Conservation (phyloP, 1,140 invertebrate genomes). For the Lepidurus couesii region DNA sequence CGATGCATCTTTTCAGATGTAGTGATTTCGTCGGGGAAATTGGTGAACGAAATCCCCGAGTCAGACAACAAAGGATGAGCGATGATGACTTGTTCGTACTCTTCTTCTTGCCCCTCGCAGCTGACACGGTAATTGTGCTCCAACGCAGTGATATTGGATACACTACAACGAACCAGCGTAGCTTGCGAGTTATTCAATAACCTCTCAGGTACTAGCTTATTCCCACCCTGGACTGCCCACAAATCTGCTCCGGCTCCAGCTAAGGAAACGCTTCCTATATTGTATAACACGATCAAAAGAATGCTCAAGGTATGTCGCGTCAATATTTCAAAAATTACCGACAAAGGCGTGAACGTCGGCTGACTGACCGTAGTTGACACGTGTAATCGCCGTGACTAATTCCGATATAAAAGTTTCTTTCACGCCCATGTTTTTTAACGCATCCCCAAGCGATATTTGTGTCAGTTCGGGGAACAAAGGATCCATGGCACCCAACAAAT, state of each 20-base stretch:
- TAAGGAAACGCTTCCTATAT: conserved; percentile 49
- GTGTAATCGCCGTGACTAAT: conserved; percentile 51
- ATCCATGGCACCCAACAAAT: conserved; percentile 52
- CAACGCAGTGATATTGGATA: conserved; percentile 40
- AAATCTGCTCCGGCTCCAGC: conserved; percentile 52
- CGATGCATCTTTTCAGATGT: conserved; percentile 50
- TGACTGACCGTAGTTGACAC: conserved; percentile 60
- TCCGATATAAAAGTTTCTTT: conserved; percentile 52
- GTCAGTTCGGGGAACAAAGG: conserved; percentile 49
- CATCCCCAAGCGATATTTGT: conserved; percentile 44
- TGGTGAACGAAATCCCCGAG: conserved; percentile 45
- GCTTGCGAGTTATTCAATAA: conserved; percentile 47
- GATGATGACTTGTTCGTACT: conserved; percentile 57
- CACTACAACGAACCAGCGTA: conserved; percentile 44
- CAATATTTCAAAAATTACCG: conserved; percentile 44
- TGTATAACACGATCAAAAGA: conserved; percentile 33
- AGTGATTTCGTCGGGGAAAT: conserved; percentile 42
- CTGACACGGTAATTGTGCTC: neutral
- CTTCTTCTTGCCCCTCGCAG: neutral
- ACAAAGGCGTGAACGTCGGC: conserved; percentile 56
- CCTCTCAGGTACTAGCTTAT: conserved; percentile 51
- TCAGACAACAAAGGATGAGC: conserved; percentile 53
- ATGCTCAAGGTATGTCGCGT: conserved; percentile 20
- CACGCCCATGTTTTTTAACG: conserved; percentile 47
- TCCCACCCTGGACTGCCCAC: conserved; percentile 59